These are phyloP conservation scores for Ptychochromis oligacanthus DNA, from an alignment of 2,113 vertebrate genomes.

Conservation along the genomic window DNA sequence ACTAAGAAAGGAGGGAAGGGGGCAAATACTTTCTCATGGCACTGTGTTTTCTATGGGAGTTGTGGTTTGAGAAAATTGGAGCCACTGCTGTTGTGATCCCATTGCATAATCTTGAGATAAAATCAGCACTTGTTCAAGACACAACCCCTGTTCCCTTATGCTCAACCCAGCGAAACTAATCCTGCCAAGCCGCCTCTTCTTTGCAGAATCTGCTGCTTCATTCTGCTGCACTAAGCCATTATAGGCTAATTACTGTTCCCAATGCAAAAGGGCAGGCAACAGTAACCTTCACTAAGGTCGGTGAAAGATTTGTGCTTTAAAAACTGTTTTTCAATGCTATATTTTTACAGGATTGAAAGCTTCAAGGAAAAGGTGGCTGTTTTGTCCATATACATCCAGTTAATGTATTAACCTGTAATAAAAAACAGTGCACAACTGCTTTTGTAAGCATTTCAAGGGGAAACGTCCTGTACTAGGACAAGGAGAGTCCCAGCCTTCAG, in stretches of 20 bases:
- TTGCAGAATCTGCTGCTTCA: not conserved
- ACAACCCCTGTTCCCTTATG: not conserved
- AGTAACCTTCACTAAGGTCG: not conserved
- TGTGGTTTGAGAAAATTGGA: not conserved
- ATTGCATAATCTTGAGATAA: not conserved
- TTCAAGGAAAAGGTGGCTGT: not conserved
- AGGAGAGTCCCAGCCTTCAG: not conserved
- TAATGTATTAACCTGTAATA: not conserved
- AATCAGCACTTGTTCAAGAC: not conserved
- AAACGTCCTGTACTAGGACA: not conserved
- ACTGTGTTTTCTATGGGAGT: not conserved
- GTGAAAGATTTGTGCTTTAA: not conserved
- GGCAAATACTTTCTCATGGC: too few species aligned
- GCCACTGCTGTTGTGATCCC: not conserved
- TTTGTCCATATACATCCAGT: not conserved
- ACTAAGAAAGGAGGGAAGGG: too few species aligned
- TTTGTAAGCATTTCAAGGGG: not conserved
- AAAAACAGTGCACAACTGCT: not conserved
- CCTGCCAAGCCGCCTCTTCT: not conserved
- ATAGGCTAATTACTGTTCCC: not conserved
- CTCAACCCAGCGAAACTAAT: not conserved
- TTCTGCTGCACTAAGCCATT: not conserved
- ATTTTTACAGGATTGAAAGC: not conserved
- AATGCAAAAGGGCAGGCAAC: not conserved
- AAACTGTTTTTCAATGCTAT: not conserved